Evolutionary conservation across 2,888 invertebrate genomes (phyloP).

Genomic region (Tethea ocularis): DNA sequence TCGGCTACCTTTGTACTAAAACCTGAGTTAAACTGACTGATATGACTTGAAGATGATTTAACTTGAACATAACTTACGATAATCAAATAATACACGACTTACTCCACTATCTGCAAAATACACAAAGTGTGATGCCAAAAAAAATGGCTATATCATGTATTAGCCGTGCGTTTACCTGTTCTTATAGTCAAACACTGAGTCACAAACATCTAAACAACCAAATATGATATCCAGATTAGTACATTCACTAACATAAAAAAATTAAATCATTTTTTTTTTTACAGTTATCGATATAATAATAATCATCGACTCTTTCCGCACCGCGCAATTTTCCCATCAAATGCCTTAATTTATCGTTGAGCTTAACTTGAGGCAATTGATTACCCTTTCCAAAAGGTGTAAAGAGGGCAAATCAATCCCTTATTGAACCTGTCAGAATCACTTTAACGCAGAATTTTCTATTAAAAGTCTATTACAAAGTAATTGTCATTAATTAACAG

Average conservation of each 20-base stretch:
- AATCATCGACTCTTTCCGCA: background rate
- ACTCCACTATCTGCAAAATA: too few species aligned
- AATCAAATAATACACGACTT: too few species aligned
- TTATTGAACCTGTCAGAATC: background rate
- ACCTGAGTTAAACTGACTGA: too few species aligned
- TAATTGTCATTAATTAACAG: background rate
- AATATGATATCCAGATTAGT: too few species aligned
- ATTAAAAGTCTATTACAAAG: background rate
- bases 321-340: background rate
- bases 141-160: too few species aligned
- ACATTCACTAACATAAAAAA: background rate
- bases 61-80: too few species aligned
- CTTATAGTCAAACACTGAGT: too few species aligned
- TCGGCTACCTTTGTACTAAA: too few species aligned
- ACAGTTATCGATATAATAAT: background rate
- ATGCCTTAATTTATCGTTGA: background rate
- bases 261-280: background rate
- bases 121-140: too few species aligned
- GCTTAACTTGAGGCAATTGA: conserved; percentile 1
- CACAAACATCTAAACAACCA: too few species aligned
- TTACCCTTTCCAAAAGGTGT: background rate
- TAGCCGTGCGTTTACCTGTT: too few species aligned
- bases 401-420: conserved; percentile 1
- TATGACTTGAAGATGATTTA: too few species aligned
- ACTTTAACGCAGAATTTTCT: background rate